Percentiles rank a stretch among this genome's conserved stretches.
Conservation (phyloP, 1,140 invertebrate genomes). For the Spodoptera frugiperda region DNA sequence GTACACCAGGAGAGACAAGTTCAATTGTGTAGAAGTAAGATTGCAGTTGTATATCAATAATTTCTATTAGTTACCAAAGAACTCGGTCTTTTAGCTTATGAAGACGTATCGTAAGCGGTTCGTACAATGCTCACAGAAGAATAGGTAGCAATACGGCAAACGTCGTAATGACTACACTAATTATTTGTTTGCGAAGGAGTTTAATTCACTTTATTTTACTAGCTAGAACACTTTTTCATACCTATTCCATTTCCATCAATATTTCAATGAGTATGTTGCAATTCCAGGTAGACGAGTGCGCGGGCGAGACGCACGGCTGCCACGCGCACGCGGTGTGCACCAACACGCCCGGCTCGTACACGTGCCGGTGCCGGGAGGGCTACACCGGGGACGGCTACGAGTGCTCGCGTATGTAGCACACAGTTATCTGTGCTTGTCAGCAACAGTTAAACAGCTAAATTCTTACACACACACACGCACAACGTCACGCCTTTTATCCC, state of each 20-base stretch:
- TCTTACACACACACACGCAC: too few relatives aligned
- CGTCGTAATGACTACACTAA: too few relatives aligned
- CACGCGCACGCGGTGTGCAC: conserved; percentile 92
- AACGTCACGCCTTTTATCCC: too few relatives aligned
- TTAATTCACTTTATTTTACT: too few relatives aligned
- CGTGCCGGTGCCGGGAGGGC: conserved; percentile 93
- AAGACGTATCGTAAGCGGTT: too few relatives aligned
- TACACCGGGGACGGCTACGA: conserved; percentile 94
- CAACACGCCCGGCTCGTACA: conserved; percentile 95
- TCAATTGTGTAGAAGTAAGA: conserved; percentile 91
- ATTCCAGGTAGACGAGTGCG: conserved; percentile 90
- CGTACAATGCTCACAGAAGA: too few relatives aligned
- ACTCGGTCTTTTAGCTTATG: too few relatives aligned
- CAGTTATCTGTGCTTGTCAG: background rate
- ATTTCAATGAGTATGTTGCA: background rate
- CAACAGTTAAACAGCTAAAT: background rate
- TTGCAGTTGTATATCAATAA: background rate
- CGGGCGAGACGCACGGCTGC: conserved; percentile 90
- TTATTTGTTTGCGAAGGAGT: too few relatives aligned
- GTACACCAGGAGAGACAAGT: conserved; percentile 91
- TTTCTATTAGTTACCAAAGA: too few relatives aligned
- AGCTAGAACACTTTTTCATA: too few relatives aligned
- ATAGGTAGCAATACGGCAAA: too few relatives aligned
- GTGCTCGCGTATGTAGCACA: conserved; percentile 91
- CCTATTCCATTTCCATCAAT: too few relatives aligned